Percentiles rank a stretch among this genome's conserved stretches.
phyloP scores from a whole-genome alignment of 2,113 vertebrate species.

The Podarcis muralis region DNA sequence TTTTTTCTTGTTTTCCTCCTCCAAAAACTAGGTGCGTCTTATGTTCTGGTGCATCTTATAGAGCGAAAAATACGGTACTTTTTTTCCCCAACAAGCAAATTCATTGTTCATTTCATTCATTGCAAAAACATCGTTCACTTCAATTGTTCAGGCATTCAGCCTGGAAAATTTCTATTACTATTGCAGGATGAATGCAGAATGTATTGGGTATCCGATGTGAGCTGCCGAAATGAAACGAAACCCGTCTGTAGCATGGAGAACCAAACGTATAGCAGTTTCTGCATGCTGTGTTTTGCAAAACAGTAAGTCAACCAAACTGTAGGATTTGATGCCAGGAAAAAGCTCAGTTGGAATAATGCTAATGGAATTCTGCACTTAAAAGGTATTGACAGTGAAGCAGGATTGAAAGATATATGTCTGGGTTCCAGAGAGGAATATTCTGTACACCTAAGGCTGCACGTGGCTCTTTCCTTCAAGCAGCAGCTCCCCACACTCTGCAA shows the following conservation, averaged over 20 bases:
- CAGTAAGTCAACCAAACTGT: neutral
- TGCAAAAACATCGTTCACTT: neutral
- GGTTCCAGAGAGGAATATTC: too few species aligned
- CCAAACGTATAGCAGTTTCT: neutral
- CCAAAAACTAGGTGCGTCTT: too few species aligned
- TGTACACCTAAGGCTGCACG: too few species aligned
- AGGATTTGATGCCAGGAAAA: neutral
- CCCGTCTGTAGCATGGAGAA: neutral
- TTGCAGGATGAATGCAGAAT: constrained; percentile 1
- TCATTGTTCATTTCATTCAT: neutral
- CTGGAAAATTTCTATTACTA: neutral
- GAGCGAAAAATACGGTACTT: too few species aligned
- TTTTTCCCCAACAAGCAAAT: neutral
- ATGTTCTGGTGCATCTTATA: too few species aligned
- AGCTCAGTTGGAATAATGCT: neutral
- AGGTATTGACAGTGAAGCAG: neutral
- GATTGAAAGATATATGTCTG: neutral
- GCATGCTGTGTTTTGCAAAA: constrained; percentile 5
- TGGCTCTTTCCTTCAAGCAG: neutral
- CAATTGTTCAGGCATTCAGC: neutral
- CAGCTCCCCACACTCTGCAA: neutral
- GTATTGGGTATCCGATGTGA: neutral
- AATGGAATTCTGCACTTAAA: neutral
- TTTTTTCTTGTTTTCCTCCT: too few species aligned
- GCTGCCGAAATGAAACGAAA: fast-evolving